Conservation (phyloP, 2,113 vertebrate genomes). For the Perca fluviatilis region DNA sequence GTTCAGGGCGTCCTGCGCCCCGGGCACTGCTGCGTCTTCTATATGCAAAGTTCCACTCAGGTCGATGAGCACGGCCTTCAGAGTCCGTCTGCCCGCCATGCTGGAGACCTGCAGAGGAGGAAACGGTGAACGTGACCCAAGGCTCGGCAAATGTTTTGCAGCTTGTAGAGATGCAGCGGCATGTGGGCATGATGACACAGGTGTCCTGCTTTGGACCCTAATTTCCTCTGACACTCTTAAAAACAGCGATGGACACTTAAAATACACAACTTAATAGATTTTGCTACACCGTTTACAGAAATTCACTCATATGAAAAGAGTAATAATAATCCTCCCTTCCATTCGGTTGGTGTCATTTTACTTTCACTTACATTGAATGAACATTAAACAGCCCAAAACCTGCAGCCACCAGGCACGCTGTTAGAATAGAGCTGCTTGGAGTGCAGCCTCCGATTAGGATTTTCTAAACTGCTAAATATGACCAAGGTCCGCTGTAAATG, state of each 20-base stretch:
- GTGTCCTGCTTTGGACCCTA: neutral
- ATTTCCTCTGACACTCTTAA: neutral
- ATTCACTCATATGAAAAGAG: neutral
- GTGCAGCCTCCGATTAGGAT: slow-evolving; percentile 38
- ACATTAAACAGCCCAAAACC: slow-evolving; percentile 3
- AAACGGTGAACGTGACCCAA: neutral
- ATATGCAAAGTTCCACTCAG: slow-evolving; percentile 96
- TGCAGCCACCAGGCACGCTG: neutral
- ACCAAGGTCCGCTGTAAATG: slow-evolving; percentile 50
- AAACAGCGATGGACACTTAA: neutral
- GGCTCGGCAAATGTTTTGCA: neutral
- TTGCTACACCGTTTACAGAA: neutral
- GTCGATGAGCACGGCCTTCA: slow-evolving; percentile 96
- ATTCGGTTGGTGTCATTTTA: neutral
- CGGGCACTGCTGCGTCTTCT: slow-evolving; percentile 92
- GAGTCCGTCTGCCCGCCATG: slow-evolving; percentile 88
- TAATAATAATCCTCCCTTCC: neutral
- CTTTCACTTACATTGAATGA: neutral
- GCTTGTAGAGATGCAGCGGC: neutral
- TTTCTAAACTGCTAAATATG: slow-evolving; percentile 43
- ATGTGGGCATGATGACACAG: neutral
- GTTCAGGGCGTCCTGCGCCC: slow-evolving; percentile 93
- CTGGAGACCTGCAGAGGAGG: slow-evolving; percentile 36
- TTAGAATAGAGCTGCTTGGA: slow-evolving; percentile 43
- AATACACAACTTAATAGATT: neutral